These are phyloP conservation scores for Matsumyia berberina DNA, from an alignment of 2,888 invertebrate species.

Conservation along the genomic window DNA sequence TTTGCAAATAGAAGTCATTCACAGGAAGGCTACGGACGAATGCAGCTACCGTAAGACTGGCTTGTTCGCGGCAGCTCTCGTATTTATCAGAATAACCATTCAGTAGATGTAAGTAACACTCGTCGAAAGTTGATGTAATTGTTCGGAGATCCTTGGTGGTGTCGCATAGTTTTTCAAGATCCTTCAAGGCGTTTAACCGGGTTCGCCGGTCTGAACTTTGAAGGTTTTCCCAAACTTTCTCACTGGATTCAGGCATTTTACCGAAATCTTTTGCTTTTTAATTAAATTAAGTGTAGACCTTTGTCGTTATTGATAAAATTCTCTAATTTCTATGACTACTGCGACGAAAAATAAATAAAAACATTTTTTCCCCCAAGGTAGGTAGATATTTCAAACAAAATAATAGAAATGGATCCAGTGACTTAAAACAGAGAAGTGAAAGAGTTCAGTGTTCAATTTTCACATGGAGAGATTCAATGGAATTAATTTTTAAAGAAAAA, in stretches of 20 bases:
- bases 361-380: constrained; percentile 54
- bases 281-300: background rate
- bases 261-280: background rate
- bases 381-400: constrained; percentile 34
- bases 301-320: constrained; percentile 19
- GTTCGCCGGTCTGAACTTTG: constrained; percentile 72
- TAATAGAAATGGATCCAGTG: constrained; percentile 8
- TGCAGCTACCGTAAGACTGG: constrained; percentile 79
- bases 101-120: constrained; percentile 82
- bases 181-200: constrained; percentile 73
- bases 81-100: constrained; percentile 83
- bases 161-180: constrained; percentile 71
- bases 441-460: background rate
- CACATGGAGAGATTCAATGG: too few species aligned
- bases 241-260: constrained; percentile 49
- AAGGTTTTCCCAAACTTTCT: constrained; percentile 43
- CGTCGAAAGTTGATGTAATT: constrained; percentile 79
- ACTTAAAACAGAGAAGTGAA: background rate
- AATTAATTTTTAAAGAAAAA: too few species aligned
- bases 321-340: constrained; percentile 53
- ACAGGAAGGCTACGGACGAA: constrained; percentile 85
- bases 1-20: constrained; percentile 90
- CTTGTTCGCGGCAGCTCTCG: constrained; percentile 81
- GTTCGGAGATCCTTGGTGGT: constrained; percentile 46
- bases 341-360: constrained; percentile 33